Percentiles rank a stretch among this genome's conserved stretches.
phyloP scores from a whole-genome alignment of 2,888 invertebrate species.

The Piscicola geometra region DNA sequence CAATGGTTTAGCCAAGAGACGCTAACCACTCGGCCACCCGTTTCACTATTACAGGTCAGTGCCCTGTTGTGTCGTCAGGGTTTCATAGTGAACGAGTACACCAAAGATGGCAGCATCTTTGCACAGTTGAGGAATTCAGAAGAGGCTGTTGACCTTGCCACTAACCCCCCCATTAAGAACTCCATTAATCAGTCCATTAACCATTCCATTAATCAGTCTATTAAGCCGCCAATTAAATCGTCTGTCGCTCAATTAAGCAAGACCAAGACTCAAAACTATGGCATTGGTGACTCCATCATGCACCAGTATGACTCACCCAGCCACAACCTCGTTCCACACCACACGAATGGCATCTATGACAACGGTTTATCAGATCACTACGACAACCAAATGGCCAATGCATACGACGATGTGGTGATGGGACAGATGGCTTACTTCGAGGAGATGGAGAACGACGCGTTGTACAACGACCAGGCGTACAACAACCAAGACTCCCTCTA shows the following conservation, averaged over 20 bases:
- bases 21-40: no score
- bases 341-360: slow-evolving; percentile 6
- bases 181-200: background rate
- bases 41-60: no score
- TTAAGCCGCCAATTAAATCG: no score
- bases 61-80: background rate
- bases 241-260: no score
- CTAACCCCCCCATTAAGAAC: background rate
- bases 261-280: no score
- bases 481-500: background rate
- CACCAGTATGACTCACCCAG: no score
- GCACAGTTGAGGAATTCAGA: background rate
- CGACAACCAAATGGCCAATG: no score
- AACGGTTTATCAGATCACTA: background rate
- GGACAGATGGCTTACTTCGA: background rate
- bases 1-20: no score
- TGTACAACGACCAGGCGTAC: background rate
- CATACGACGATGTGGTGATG: background rate
- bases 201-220: no score
- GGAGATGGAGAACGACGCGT: background rate
- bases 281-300: no score
- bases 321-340: no score
- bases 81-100: background rate
- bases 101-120: background rate
- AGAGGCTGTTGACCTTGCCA: background rate